Evolutionary conservation across 2,113 vertebrate genomes (phyloP).

Genomic region (Apaloderma vittatum): DNA sequence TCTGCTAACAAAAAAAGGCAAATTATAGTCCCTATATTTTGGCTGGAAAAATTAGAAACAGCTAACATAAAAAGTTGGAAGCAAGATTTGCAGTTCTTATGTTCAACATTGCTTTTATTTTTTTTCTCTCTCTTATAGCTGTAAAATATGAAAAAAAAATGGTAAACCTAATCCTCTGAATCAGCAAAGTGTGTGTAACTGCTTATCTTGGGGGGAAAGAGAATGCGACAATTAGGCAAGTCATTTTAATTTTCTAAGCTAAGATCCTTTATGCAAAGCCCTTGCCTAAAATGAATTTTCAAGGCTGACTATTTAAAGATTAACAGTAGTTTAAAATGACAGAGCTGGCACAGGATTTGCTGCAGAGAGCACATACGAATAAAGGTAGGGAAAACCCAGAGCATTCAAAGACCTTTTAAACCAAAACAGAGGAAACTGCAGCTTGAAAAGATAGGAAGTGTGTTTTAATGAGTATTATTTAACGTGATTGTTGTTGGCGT

Average conservation of each 20-base stretch:
- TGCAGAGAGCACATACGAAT: neutral
- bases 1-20: neutral
- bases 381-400: neutral
- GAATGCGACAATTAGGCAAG: neutral
- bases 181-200: neutral
- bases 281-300: slow-evolving; percentile 24
- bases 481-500: neutral
- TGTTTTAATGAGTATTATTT: neutral
- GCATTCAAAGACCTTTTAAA: neutral
- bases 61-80: neutral
- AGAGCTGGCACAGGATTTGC: neutral
- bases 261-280: neutral
- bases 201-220: neutral
- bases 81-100: neutral
- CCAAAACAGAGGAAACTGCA: neutral
- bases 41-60: neutral
- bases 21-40: neutral
- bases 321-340: neutral
- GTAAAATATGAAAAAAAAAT: neutral
- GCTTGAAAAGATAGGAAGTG: neutral
- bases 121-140: neutral
- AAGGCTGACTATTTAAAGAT: slow-evolving; percentile 19
- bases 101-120: neutral
- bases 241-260: neutral
- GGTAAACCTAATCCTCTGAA: neutral